These are phyloP conservation scores for Rana temporaria DNA, from an alignment of 2,113 vertebrate species.

Conservation along the genomic window DNA sequence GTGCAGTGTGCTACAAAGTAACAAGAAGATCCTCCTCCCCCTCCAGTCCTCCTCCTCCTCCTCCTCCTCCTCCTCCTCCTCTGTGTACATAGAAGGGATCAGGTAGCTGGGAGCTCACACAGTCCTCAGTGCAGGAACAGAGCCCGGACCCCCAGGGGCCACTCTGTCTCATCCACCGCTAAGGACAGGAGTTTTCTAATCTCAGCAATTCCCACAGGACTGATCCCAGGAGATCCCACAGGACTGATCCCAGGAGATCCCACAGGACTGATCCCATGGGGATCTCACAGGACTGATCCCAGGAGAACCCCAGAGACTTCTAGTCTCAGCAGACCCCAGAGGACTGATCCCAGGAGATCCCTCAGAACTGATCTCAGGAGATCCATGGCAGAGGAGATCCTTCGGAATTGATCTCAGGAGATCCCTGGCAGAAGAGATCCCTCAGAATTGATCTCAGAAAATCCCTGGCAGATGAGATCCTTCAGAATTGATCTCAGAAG, in stretches of 20 bases:
- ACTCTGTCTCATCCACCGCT: neutral
- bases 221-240: neutral
- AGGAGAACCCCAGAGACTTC: no score
- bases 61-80: neutral
- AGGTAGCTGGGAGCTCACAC: neutral
- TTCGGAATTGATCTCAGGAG: no score
- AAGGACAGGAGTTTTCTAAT: neutral
- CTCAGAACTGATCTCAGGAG: neutral
- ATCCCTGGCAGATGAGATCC: no score
- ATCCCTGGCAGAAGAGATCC: no score
- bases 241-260: no score
- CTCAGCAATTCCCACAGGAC: neutral
- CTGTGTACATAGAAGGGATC: neutral
- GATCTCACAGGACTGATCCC: neutral
- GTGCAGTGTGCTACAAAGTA: neutral
- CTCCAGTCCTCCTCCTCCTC: neutral
- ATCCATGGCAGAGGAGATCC: neutral
- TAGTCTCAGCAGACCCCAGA: neutral
- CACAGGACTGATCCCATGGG: neutral
- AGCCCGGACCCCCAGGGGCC: slow-evolving; percentile 3
- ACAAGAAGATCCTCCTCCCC: neutral
- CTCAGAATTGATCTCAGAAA: no score
- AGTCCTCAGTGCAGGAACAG: neutral
- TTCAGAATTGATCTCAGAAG: no score
- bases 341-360: neutral